phyloP scores from a whole-genome alignment of 2,888 invertebrate species.

The Rhabditophanes sp. region DNA sequence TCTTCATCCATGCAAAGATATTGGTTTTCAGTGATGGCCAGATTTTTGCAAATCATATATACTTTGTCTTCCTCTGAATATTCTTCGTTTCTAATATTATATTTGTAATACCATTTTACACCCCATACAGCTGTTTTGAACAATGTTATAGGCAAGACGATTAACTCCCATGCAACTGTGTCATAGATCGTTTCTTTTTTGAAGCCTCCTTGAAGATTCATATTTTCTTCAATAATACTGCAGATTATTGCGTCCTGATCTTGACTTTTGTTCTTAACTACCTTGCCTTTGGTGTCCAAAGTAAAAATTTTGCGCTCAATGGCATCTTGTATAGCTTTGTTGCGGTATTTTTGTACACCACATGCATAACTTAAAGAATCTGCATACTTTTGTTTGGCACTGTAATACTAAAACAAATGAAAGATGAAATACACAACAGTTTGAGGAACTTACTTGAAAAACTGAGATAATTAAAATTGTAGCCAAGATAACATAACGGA shows the following conservation, averaged over 20 bases:
- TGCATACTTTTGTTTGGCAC: slow-evolving; percentile 53
- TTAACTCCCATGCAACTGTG: slow-evolving; percentile 66
- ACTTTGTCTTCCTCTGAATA: slow-evolving; percentile 68
- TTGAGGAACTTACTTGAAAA: slow-evolving; percentile 55
- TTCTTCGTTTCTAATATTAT: slow-evolving; percentile 58
- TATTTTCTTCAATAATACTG: slow-evolving; percentile 70
- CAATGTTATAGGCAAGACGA: slow-evolving; percentile 64
- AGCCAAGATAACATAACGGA: slow-evolving; percentile 66
- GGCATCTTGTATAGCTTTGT: slow-evolving; percentile 54
- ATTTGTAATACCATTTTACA: slow-evolving; percentile 65
- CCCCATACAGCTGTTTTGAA: slow-evolving; percentile 58
- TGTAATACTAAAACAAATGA: slow-evolving; percentile 47
- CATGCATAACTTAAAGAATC: slow-evolving; percentile 62
- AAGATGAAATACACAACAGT: slow-evolving; percentile 1
- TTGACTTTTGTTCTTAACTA: slow-evolving; percentile 47
- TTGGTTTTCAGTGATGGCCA: slow-evolving; percentile 52
- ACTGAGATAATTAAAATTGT: slow-evolving; percentile 68
- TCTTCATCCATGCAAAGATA: slow-evolving; percentile 56
- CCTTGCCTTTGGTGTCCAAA: slow-evolving; percentile 21
- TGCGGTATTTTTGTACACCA: slow-evolving; percentile 34
- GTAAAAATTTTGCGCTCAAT: slow-evolving; percentile 50
- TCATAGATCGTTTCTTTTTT: slow-evolving; percentile 64
- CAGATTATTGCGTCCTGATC: slow-evolving; percentile 66
- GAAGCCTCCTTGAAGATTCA: slow-evolving; percentile 64
- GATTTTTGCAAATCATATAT: slow-evolving; percentile 63